Evolutionary conservation across 1,140 invertebrate species (phyloP), one percentile per base, ranked within the genome.

Genomic region (Rhagoletis zephyria): DNA sequence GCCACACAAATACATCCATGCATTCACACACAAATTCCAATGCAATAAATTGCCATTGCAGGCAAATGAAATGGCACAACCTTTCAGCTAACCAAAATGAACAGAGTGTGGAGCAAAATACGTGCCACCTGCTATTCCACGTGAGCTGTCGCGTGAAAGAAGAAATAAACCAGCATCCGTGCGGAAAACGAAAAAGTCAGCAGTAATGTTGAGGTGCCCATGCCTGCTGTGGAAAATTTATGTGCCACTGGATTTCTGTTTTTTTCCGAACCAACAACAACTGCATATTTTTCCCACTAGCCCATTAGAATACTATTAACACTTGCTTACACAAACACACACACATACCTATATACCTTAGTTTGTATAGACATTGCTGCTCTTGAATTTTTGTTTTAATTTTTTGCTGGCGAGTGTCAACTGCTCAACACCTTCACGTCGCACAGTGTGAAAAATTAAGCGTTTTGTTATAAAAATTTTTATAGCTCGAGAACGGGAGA

Each of bases 261-360:
- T 81, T 63, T 63, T 4, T n/a, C 12, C 61, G 30, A 30, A 30
- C 61, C 3, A n/a, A n/a, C 16, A 56, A 56, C 4, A 10, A 9
- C 0, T 51, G 51, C 2, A 81, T 12, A 30, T 10, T 9, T 59
- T 30, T 59, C 2, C 48, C 12, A 10, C 30, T 19, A 16, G 19
- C 48, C 74, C 74, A 81, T 59, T 81, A 7, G 45, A 81, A 56
- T 81, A n/a, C 74, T 81, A 81, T 56, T 81, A 81, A 51, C 14
- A 81, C 7, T 51, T n/a, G 67, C 42, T 6, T 74, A 74, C 40
- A 77, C n/a, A 48, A 12, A 64, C 9, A 16, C 16, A 16, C 16
- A 16, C 16, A 30, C 30, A 30, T 30, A 30, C 30, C 30, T 30
- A 30, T 30, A 30, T 30, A 30, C 30, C 30, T 30, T 30, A 30